phyloP scores from a whole-genome alignment of 1,140 invertebrate genomes.

The Chrysoperla carnea region DNA sequence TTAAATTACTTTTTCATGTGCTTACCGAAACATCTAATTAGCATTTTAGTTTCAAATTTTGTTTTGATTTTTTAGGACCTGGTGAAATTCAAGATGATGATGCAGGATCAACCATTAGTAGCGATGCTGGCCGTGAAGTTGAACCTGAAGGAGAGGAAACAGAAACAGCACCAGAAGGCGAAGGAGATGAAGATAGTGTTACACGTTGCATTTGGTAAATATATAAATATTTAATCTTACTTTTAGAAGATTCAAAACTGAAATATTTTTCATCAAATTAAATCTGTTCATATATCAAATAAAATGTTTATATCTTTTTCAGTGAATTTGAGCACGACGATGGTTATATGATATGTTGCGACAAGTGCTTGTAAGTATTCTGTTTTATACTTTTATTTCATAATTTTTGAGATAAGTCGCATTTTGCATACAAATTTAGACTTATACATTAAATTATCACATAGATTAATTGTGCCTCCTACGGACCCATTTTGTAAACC shows the following conservation, averaged over 20 bases:
- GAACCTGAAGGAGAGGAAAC: constrained; percentile 66
- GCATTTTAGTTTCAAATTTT: too few species aligned
- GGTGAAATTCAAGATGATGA: constrained; percentile 28
- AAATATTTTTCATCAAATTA: constrained; percentile 3
- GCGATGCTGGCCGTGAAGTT: constrained; percentile 32
- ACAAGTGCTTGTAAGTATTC: constrained; percentile 42
- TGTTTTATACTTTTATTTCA: too few species aligned
- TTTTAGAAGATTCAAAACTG: too few species aligned
- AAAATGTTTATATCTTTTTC: constrained; percentile 10
- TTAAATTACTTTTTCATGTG: too few species aligned
- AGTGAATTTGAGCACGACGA: constrained; percentile 90
- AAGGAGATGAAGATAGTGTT: constrained; percentile 71
- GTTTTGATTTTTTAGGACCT: too few species aligned
- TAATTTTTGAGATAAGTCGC: too few species aligned
- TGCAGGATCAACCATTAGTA: constrained; percentile 45
- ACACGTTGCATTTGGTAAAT: constrained; percentile 75
- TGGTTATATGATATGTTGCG: constrained; percentile 96
- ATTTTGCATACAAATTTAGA: too few species aligned
- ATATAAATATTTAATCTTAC: constrained; percentile 4
- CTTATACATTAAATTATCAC: too few species aligned
- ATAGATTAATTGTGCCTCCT: too few species aligned
- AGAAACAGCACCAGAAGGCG: constrained; percentile 70
- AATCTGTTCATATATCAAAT: too few species aligned
- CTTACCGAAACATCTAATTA: too few species aligned
- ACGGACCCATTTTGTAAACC: too few species aligned